Evolutionary conservation across 2,113 vertebrate genomes (phyloP).

Genomic region (Gnathonemus longibarbis): DNA sequence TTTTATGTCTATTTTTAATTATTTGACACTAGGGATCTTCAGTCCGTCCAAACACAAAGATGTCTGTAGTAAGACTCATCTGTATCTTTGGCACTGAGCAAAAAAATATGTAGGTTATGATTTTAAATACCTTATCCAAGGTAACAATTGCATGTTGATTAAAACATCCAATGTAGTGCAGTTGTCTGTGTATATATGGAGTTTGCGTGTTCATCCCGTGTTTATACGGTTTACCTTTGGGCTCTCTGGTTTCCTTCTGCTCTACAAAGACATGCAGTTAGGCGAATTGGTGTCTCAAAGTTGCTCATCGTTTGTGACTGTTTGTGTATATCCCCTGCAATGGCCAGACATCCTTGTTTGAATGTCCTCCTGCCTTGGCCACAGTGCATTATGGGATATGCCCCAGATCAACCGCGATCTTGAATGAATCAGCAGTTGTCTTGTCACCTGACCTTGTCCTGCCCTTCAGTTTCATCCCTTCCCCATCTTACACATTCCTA

Average conservation of each 20-base stretch:
- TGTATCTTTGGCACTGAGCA: background rate
- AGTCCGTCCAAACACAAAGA: background rate
- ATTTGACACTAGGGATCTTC: background rate
- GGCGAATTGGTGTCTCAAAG: background rate
- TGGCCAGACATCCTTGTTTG: background rate
- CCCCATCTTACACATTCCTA: background rate
- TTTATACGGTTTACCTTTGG: background rate
- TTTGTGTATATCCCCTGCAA: background rate
- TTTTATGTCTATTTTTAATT: background rate
- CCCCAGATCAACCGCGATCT: background rate
- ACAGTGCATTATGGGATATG: background rate
- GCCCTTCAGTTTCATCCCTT: background rate
- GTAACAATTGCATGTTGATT: background rate
- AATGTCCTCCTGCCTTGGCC: background rate
- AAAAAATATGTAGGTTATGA: background rate
- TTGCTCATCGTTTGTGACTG: background rate
- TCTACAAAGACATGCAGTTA: background rate
- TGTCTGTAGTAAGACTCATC: background rate
- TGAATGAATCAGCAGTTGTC: background rate
- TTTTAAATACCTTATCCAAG: background rate
- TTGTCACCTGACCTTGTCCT: background rate
- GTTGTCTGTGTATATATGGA: background rate
- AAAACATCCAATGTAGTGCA: background rate
- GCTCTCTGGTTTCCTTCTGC: background rate
- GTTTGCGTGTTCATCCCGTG: background rate